phyloP scores from a whole-genome alignment of 2,113 vertebrate species.

The Epinephelus cyanopodus region DNA sequence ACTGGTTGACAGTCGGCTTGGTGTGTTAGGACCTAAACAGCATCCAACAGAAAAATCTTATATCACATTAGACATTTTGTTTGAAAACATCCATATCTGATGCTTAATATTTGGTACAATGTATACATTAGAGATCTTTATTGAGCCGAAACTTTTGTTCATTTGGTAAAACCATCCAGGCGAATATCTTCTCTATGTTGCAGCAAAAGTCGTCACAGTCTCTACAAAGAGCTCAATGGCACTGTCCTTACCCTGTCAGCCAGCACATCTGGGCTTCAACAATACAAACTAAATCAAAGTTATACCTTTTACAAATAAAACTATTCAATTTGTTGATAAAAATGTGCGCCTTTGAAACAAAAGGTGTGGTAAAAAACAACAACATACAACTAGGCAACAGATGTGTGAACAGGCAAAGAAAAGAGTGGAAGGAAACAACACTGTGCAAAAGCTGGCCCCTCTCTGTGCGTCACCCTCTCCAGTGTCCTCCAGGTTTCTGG shows the following conservation, averaged over 20 bases:
- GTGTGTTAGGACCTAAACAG: neutral
- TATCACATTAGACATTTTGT: constrained; percentile 26
- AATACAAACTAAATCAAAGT: constrained; percentile 40
- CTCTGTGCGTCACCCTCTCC: constrained; percentile 48
- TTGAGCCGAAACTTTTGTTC: constrained; percentile 29
- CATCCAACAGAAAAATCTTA: constrained; percentile 9
- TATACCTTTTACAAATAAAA: constrained; percentile 47
- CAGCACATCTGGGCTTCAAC: constrained; percentile 38
- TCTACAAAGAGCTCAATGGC: constrained; percentile 47
- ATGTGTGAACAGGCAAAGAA: constrained; percentile 61
- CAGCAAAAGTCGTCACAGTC: constrained; percentile 18
- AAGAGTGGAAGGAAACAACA: constrained; percentile 62
- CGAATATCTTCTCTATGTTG: neutral
- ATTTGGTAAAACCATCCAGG: constrained; percentile 37
- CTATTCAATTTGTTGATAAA: constrained; percentile 17
- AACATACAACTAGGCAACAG: constrained; percentile 44
- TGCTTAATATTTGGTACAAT: constrained; percentile 47
- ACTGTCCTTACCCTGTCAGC: constrained; percentile 56
- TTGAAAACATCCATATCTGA: constrained; percentile 31
- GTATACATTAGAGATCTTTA: constrained; percentile 19
- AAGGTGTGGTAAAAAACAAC: constrained; percentile 22
- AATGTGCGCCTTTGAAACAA: constrained; percentile 49
- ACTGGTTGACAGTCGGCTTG: no score
- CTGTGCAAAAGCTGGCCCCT: constrained; percentile 68
- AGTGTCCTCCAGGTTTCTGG: constrained; percentile 49